phyloP scores from a whole-genome alignment of 2,797 vertebrate species.

The Hyperoplus lanceolatus region DNA sequence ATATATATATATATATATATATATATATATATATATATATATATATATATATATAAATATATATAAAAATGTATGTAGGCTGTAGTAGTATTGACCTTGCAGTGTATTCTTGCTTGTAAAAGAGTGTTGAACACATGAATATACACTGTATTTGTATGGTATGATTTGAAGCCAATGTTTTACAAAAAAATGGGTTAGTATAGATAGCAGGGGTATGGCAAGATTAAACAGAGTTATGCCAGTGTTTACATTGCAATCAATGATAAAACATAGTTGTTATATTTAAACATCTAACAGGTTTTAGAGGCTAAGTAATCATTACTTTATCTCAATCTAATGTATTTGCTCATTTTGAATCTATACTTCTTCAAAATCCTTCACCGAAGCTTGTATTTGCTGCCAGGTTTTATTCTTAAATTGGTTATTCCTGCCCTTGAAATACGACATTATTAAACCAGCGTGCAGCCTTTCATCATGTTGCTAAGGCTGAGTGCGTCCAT shows the following conservation, averaged over 20 bases:
- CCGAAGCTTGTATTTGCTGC: constrained; percentile 15
- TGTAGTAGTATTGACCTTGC: not conserved
- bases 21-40: no score
- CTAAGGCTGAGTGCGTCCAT: constrained; percentile 44
- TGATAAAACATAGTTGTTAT: not conserved
- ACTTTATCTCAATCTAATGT: not conserved
- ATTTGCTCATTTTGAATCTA: constrained; percentile 6
- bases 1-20: no score
- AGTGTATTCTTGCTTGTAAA: not conserved
- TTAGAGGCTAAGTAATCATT: constrained; percentile 7
- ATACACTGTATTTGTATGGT: not conserved
- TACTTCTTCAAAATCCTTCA: constrained; percentile 6
- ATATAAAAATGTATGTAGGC: no score
- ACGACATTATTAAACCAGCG: constrained; percentile 33
- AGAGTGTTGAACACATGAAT: not conserved
- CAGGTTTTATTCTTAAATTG: constrained; percentile 15
- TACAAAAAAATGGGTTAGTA: constrained; percentile 8
- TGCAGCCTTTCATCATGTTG: constrained; percentile 55
- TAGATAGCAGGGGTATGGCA: constrained; percentile 19
- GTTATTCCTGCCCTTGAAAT: constrained; percentile 44
- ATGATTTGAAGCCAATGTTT: constrained; percentile 10
- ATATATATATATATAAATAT: no score
- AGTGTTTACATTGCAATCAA: not conserved
- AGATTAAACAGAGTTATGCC: not conserved
- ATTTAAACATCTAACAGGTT: constrained; percentile 23